Evolutionary conservation across 2,797 vertebrate genomes (phyloP), one percentile per base, ranked within the genome.

Genomic region (Sebastes trivittatus): DNA sequence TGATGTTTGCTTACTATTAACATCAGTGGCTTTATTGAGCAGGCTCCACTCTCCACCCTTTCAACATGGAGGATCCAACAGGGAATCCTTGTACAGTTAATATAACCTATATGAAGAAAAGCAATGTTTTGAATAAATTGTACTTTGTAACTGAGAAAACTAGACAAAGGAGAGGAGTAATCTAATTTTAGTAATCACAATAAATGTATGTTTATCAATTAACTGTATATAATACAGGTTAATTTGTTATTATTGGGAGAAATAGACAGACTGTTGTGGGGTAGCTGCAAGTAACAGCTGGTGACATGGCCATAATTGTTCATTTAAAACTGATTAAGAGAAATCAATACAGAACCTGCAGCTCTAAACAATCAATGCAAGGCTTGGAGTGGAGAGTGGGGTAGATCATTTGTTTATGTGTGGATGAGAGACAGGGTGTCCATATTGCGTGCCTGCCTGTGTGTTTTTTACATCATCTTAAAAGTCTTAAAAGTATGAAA

Each of bases 261-360:
- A 80, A 87, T 49, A 65, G 64, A 77, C 14, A 25, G 78, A 77
- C 72, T 70, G 72, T 87, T 74, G 72, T 78, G 72, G 73, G 88
- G 22, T 82, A 65, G 84, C 83, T 79, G 59, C 71, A 78, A 82
- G 71, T 80, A 82, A 82, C 69, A 71, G 66, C 80, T 69, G 70
- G 84, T 87, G 80, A 89, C 80, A 77, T 49, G 59, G 52, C 84
- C 82, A 85, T 94, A 93, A 93, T 93, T 93, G 88, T 93, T 93
- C 83, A 93, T 94, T 95, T 93, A 93, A 92, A 94, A 90, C 83
- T 89, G 88, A 93, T 95, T 94, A 94, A 84, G 82, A 83, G 62
- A 82, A 93, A 94, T 93, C 91, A 72, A 90, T 94, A 85, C n/a
- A 69, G 59, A 88, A 88, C 72, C 77, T 85, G 82, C 81, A 89